phyloP scores from a whole-genome alignment of 2,113 vertebrate genomes.

The Heterocephalus glaber region DNA sequence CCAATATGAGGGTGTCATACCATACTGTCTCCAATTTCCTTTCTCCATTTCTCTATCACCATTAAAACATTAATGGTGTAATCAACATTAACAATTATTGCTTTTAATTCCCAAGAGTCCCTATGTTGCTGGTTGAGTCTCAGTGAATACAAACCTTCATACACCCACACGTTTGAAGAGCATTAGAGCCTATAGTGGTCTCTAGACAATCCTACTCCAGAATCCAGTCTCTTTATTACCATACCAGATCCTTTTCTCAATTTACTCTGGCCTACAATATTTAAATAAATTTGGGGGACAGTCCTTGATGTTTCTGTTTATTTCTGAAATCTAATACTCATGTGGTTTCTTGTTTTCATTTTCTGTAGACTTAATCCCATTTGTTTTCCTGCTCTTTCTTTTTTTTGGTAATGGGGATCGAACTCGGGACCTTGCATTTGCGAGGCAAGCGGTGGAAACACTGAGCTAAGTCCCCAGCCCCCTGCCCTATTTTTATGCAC shows the following conservation, averaged over 20 bases:
- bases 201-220: not conserved
- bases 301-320: not conserved
- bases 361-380: not conserved
- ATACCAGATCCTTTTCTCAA: not conserved
- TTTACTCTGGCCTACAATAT: not conserved
- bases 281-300: not conserved
- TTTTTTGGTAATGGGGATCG: too few species aligned
- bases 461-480: too few species aligned
- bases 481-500: not conserved
- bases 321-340: not conserved
- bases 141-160: not conserved
- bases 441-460: too few species aligned
- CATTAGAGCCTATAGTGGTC: accelerated
- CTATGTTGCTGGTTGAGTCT: too few species aligned
- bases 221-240: not conserved
- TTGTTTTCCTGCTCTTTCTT: not conserved
- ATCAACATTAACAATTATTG: not conserved
- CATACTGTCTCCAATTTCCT: not conserved
- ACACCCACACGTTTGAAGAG: not conserved
- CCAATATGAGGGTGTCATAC: not conserved
- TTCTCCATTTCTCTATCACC: not conserved
- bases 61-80: not conserved
- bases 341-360: not conserved
- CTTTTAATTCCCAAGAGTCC: not conserved
- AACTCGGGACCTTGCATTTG: too few species aligned